A percentile compares a stretch with the other conserved stretches of the same genome.
Evolutionary conservation across 37 sponge, comb jelly and placozoan species (phyloP).

Genomic region (Amphimedon queenslandica): DNA sequence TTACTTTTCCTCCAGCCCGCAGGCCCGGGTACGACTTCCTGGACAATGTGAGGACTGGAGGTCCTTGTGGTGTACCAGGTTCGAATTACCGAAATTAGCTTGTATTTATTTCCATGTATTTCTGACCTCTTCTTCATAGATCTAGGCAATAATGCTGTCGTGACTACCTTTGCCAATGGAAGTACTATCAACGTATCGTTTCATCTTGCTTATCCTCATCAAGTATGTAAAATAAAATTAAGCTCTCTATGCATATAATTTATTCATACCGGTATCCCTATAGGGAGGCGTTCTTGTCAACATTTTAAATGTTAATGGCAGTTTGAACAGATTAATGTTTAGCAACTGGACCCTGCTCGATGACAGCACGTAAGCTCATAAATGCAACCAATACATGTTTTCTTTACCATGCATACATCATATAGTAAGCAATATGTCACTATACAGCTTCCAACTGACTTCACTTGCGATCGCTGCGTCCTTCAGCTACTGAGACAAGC

Average conservation of each 20-base stretch:
- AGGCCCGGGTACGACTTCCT: constrained; percentile 63
- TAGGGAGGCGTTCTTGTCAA: too few species aligned
- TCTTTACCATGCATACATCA: not conserved
- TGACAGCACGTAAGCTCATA: not conserved
- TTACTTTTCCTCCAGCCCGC: constrained; percentile 64
- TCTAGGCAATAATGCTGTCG: too few species aligned
- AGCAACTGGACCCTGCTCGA: not conserved
- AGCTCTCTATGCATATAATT: too few species aligned
- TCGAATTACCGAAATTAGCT: too few species aligned
- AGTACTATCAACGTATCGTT: constrained; percentile 36
- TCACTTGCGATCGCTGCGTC: constrained; percentile 49
- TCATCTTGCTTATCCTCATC: constrained; percentile 58
- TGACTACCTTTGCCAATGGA: constrained; percentile 46
- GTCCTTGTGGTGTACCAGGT: constrained; percentile 78
- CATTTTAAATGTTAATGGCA: too few species aligned
- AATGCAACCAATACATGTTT: not conserved
- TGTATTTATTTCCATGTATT: too few species aligned
- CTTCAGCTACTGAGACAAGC: constrained; percentile 66
- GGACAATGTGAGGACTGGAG: constrained; percentile 77
- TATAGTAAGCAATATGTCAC: not conserved
- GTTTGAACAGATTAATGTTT: too few species aligned
- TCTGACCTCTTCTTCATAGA: too few species aligned
- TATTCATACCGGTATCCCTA: too few species aligned
- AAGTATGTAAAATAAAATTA: constrained; percentile 16
- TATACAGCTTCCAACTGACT: constrained; percentile 31